Evolutionary conservation across 2,797 vertebrate genomes (phyloP).

Genomic region (Cyclopterus lumpus): DNA sequence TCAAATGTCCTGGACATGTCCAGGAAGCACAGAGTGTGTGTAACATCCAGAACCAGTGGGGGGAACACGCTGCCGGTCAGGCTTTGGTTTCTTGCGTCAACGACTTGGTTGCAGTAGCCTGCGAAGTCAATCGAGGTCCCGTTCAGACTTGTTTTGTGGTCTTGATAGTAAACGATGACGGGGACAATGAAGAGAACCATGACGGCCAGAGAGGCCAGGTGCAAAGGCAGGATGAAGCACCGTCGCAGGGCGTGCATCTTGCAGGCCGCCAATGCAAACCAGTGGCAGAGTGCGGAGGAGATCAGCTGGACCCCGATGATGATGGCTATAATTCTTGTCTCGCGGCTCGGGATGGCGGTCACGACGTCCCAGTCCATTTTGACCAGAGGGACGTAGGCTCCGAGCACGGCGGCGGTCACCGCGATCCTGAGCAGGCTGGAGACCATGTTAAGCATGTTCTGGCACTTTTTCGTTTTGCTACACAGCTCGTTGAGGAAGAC

Average conservation of each 20-base stretch:
- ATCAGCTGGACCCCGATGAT: conserved; percentile 74
- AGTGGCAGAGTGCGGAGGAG: conserved; percentile 78
- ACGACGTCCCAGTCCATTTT: conserved; percentile 63
- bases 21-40: conserved; percentile 64
- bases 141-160: conserved; percentile 21
- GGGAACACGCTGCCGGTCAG: conserved; percentile 13
- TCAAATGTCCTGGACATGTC: conserved; percentile 37
- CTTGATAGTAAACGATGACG: conserved; percentile 40
- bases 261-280: conserved; percentile 78
- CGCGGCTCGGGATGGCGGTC: conserved; percentile 22
- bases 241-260: conserved; percentile 81
- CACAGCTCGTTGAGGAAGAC: conserved; percentile 48
- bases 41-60: conserved; percentile 62
- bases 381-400: conserved; percentile 63
- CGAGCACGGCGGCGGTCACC: conserved; percentile 72
- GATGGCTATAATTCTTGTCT: conserved; percentile 49
- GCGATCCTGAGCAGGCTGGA: conserved; percentile 72
- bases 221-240: conserved; percentile 78
- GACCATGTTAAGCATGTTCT: conserved; percentile 71
- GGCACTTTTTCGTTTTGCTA: conserved; percentile 54
- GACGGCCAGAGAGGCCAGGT: conserved; percentile 69
- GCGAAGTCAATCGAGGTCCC: conserved; percentile 40
- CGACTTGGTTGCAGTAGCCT: conserved; percentile 51
- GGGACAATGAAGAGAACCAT: conserved; percentile 65
- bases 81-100: conserved; percentile 11